Evolutionary conservation across 1,140 invertebrate species (phyloP).

Genomic region (Probaryconus sp.): DNA sequence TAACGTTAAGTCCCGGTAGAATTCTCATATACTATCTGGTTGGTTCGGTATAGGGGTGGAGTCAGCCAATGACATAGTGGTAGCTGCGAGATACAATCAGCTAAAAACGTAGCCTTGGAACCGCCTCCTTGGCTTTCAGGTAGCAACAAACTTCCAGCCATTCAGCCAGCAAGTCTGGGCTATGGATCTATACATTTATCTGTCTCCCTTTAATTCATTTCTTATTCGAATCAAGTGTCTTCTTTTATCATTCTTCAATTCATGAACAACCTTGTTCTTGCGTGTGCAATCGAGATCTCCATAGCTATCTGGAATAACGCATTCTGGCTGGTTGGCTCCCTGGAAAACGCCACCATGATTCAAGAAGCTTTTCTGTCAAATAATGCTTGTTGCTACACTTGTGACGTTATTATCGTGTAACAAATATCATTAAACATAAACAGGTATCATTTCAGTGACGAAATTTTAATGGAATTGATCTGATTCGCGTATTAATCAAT

Average conservation of each 20-base stretch:
- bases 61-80: slow-evolving; percentile 73
- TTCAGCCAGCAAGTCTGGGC: slow-evolving; percentile 75
- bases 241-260: slow-evolving; percentile 8
- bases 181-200: slow-evolving; percentile 26
- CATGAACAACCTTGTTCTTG: slow-evolving; percentile 19
- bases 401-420: neutral
- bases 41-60: slow-evolving; percentile 67
- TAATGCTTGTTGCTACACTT: neutral
- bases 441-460: too few species aligned
- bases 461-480: too few species aligned
- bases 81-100: slow-evolving; percentile 61
- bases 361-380: slow-evolving; percentile 15
- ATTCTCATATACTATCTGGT: too few species aligned
- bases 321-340: slow-evolving; percentile 35
- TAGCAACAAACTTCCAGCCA: slow-evolving; percentile 67
- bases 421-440: neutral
- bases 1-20: slow-evolving; percentile 36
- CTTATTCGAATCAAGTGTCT: slow-evolving; percentile 11
- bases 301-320: slow-evolving; percentile 16
- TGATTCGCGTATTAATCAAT: too few species aligned
- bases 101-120: slow-evolving; percentile 71
- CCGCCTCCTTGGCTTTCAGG: slow-evolving; percentile 72
- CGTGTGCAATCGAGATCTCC: slow-evolving; percentile 46
- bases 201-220: slow-evolving; percentile 7
- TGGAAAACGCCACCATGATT: slow-evolving; percentile 36